phyloP scores from a whole-genome alignment of 2,113 vertebrate species.

The Arenaria interpres region DNA sequence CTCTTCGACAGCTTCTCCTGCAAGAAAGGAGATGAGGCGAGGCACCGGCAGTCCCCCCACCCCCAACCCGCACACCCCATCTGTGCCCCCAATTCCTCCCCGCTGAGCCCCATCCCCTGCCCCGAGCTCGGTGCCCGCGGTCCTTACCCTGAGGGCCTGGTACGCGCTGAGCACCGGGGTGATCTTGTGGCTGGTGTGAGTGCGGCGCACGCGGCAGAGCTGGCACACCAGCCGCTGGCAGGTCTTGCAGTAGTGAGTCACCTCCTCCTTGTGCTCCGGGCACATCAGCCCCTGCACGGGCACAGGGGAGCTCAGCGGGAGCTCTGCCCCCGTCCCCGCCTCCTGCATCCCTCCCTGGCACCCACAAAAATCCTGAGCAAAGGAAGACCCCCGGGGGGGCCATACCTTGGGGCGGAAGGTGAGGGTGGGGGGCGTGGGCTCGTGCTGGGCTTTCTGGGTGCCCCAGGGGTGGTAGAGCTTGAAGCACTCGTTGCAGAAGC shows the following conservation, averaged over 20 bases:
- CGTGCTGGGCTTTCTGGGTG: constrained; percentile 93
- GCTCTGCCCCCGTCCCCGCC: accelerated
- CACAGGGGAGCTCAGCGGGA: background rate
- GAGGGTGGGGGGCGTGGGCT: constrained; percentile 91
- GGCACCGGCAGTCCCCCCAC: background rate
- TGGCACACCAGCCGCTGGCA: constrained; percentile 91
- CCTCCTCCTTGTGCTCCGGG: constrained; percentile 92
- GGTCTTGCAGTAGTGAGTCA: constrained; percentile 92
- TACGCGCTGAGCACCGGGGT: constrained; percentile 89
- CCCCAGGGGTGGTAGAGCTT: constrained; percentile 98
- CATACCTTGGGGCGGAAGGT: constrained; percentile 92
- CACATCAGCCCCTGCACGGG: constrained; percentile 85
- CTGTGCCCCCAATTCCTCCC: background rate
- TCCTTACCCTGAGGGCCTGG: constrained; percentile 90
- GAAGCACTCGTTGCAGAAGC: constrained; percentile 98
- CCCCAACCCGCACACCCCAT: accelerated
- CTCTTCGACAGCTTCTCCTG: constrained; percentile 94
- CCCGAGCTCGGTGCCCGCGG: accelerated
- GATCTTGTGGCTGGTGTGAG: constrained; percentile 92
- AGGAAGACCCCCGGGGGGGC: background rate
- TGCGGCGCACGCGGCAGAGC: constrained; percentile 88
- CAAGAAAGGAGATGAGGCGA: background rate
- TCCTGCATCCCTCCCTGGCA: too few relatives aligned
- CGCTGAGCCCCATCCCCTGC: accelerated
- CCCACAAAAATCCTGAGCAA: accelerated